Conservation (phyloP, 1,140 invertebrate genomes). For the Octopus bimaculoides region DNA sequence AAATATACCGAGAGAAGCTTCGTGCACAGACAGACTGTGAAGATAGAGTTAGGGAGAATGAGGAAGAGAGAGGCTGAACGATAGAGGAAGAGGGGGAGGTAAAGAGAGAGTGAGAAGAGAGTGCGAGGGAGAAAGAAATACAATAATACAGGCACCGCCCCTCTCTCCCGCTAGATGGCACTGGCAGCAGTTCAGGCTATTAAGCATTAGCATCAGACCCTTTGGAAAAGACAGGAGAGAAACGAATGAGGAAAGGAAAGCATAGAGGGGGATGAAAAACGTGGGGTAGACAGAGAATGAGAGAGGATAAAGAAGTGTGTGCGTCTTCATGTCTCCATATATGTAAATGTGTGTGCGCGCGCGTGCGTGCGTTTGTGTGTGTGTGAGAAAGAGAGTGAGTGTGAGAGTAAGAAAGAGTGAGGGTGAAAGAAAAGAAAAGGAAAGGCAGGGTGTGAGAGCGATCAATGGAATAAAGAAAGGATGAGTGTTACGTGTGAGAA, state of each 20-base stretch:
- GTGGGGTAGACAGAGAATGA: too few relatives aligned
- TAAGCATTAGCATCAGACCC: not conserved
- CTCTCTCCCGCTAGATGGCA: not conserved
- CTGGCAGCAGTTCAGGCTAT: not conserved
- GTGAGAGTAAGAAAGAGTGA: too few relatives aligned
- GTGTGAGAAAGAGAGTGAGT: too few relatives aligned
- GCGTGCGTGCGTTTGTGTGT: too few relatives aligned
- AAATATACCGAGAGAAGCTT: constrained; percentile 13
- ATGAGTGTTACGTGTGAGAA: too few relatives aligned
- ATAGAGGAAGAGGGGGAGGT: not conserved
- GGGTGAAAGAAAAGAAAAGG: too few relatives aligned
- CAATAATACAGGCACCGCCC: not conserved
- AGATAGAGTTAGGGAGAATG: not conserved
- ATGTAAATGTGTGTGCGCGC: too few relatives aligned
- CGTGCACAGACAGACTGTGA: not conserved
- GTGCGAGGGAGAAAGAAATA: not conserved
- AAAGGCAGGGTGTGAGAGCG: too few relatives aligned
- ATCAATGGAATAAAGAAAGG: too few relatives aligned
- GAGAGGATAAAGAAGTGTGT: too few relatives aligned
- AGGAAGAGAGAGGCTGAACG: not conserved
- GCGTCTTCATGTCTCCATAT: too few relatives aligned
- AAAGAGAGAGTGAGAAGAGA: not conserved
- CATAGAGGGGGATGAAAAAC: too few relatives aligned
- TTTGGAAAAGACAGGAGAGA: not conserved
- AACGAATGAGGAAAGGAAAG: not conserved